Percentiles rank a stretch among this genome's conserved stretches.
Conservation (phyloP, 2,888 invertebrate genomes). For the Nezara viridula region DNA sequence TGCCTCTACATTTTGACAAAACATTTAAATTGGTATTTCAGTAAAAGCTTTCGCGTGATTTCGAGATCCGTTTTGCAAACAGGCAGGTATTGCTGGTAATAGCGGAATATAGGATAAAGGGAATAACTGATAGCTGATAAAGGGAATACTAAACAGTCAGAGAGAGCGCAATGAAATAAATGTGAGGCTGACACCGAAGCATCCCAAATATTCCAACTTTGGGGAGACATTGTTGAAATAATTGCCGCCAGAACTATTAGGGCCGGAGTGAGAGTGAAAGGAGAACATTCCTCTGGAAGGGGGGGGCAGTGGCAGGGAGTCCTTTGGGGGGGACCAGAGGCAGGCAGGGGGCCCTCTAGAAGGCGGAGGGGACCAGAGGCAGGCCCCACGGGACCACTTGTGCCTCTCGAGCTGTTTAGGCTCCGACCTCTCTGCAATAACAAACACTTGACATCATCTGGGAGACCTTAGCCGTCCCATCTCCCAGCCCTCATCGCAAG, state of each 20-base stretch:
- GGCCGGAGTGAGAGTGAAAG: too few species aligned
- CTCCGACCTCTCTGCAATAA: neutral
- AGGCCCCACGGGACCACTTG: neutral
- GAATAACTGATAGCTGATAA: too few species aligned
- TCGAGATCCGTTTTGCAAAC: too few species aligned
- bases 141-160: too few species aligned
- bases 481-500: neutral
- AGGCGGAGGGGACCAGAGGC: neutral
- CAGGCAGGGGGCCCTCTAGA: neutral
- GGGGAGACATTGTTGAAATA: neutral
- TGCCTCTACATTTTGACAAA: too few species aligned
- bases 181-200: neutral
- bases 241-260: neutral
- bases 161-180: neutral
- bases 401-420: conserved; percentile 35
- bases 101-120: too few species aligned
- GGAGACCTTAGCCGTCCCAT: neutral
- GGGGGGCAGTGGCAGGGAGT: neutral
- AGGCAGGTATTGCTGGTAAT: too few species aligned
- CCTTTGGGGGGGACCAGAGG: neutral
- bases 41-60: too few species aligned
- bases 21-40: too few species aligned
- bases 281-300: too few species aligned
- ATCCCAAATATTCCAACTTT: neutral
- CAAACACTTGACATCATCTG: conserved; percentile 38